A percentile compares a stretch with the other conserved stretches of the same genome.
Conservation (phyloP, 2,113 vertebrate species). For the Microtus pennsylvanicus region DNA sequence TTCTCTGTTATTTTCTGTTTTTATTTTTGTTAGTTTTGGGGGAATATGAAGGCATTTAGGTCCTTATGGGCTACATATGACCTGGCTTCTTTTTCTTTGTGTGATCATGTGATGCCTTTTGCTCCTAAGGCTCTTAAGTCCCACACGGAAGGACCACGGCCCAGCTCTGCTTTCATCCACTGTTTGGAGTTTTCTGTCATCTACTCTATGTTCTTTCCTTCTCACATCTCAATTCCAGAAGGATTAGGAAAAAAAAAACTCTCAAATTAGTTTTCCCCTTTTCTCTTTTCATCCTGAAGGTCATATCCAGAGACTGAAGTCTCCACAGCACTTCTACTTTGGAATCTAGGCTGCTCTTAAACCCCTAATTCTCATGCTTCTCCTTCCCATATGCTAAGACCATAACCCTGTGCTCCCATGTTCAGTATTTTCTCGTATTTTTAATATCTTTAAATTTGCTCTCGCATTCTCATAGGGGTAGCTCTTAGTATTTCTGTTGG, state of each 20-base stretch:
- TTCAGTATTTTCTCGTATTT: not conserved
- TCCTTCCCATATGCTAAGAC: not conserved
- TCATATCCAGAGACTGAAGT: not conserved
- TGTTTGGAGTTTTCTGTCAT: not conserved
- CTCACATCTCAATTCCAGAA: not conserved
- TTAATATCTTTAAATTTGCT: constrained; percentile 12
- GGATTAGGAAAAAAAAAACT: not conserved
- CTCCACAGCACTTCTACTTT: not conserved
- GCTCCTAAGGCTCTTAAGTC: not conserved
- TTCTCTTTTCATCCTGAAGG: not conserved
- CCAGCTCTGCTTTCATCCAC: not conserved
- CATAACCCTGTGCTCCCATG: no score
- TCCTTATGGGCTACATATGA: constrained; percentile 10
- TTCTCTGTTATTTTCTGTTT: constrained; percentile 13
- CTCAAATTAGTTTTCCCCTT: constrained; percentile 36
- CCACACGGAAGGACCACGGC: not conserved
- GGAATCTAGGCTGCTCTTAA: not conserved
- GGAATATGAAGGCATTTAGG: constrained; percentile 21
- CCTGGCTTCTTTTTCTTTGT: constrained; percentile 17
- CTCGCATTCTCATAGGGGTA: not conserved
- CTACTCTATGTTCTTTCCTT: not conserved
- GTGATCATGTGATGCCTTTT: constrained; percentile 10
- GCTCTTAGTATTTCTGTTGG: not conserved
- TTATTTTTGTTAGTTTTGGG: not conserved
- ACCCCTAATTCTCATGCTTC: not conserved